These are phyloP conservation scores for Aphelenchoides avenae DNA, from an alignment of 1,140 invertebrate species.

Conservation along the genomic window DNA sequence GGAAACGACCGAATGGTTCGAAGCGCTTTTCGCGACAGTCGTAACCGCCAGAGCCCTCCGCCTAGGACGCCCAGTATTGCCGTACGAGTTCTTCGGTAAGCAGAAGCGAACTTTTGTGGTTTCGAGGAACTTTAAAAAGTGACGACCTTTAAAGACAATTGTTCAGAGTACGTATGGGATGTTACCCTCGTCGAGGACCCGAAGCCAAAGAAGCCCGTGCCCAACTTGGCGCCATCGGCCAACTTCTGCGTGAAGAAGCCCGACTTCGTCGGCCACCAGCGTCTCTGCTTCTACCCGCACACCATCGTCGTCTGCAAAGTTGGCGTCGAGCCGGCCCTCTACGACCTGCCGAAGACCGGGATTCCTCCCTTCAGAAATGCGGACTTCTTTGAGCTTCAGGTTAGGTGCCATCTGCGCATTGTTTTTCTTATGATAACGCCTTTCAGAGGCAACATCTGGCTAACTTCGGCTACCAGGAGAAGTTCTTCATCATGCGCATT, in stretches of 20 bases:
- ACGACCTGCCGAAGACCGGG: conserved; percentile 25
- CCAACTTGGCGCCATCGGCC: conserved; percentile 9
- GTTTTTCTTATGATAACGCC: too few species aligned
- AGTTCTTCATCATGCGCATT: conserved; percentile 29
- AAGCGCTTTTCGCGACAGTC: conserved; percentile 10
- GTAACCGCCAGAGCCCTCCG: conserved; percentile 25
- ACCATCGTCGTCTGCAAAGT: conserved; percentile 21
- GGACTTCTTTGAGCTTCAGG: not conserved
- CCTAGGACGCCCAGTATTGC: conserved; percentile 28
- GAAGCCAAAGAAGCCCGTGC: conserved; percentile 23
- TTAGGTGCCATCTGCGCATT: too few species aligned
- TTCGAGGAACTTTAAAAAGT: not conserved
- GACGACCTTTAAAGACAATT: not conserved
- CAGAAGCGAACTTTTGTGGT: too few species aligned
- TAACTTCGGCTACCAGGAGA: conserved; percentile 24
- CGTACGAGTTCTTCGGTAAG: conserved; percentile 32
- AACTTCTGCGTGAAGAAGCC: conserved; percentile 28
- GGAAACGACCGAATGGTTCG: conserved; percentile 25
- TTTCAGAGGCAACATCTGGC: conserved; percentile 27
- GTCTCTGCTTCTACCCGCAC: conserved; percentile 37
- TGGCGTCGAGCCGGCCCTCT: conserved; percentile 24
- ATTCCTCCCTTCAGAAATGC: not conserved
- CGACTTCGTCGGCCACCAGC: not conserved
- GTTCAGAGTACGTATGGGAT: conserved; percentile 27
- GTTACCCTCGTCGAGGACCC: conserved; percentile 17